Conservation (phyloP, 1,140 invertebrate genomes). For the Brachionus angularis region DNA sequence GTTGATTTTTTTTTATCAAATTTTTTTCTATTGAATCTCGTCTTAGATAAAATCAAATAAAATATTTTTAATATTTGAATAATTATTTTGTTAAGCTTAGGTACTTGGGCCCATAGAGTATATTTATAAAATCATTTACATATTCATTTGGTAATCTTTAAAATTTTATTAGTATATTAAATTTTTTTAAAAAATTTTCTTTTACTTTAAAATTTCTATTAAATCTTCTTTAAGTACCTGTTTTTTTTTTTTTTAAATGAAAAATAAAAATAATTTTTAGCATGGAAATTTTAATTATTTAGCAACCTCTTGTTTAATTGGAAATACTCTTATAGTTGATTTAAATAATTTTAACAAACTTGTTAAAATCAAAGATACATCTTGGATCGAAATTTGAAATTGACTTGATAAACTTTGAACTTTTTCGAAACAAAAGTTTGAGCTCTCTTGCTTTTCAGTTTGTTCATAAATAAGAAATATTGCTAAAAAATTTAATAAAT, state of each 20-base stretch:
- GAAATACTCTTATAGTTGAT: background rate
- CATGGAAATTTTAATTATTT: background rate
- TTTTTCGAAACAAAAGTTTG: no score
- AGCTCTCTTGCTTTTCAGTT: background rate
- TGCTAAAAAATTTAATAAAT: background rate
- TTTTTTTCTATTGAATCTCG: background rate
- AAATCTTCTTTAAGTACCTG: constrained; percentile 18
- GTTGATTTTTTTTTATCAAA: background rate
- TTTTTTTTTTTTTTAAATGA: no score
- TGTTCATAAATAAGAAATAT: background rate
- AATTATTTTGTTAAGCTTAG: no score
- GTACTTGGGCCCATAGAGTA: background rate
- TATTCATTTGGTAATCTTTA: background rate
- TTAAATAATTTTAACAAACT: constrained; percentile 5
- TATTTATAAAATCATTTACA: background rate
- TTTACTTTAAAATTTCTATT: constrained; percentile 10
- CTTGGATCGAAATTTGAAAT: background rate
- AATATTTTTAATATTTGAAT: background rate
- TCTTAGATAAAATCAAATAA: background rate
- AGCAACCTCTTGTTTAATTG: constrained; percentile 5
- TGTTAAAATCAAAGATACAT: background rate
- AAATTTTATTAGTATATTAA: background rate
- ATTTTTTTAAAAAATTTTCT: background rate
- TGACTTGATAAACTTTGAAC: background rate
- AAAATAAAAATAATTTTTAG: background rate